Conservation (phyloP, 2,888 invertebrate species). For the Drosophila austrosaltans region DNA sequence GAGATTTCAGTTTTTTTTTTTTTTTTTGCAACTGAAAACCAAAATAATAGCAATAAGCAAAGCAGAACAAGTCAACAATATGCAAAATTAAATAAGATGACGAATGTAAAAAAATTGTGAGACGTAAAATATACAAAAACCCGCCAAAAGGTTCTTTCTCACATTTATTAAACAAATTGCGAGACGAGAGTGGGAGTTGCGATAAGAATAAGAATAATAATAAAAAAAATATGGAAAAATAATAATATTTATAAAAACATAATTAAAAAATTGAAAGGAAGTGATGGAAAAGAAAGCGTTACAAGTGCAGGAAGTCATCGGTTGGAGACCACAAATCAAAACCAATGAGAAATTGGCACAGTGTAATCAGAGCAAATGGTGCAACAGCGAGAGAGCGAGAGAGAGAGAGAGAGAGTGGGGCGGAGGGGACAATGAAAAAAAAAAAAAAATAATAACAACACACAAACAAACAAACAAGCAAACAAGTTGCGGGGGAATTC, state of each 20-base stretch:
- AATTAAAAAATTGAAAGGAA: slow-evolving; percentile 8
- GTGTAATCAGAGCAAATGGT: slow-evolving; percentile 26
- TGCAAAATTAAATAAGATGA: slow-evolving; percentile 78
- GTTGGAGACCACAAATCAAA: neutral
- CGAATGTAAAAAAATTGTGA: slow-evolving; percentile 33
- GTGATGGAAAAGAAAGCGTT: slow-evolving; percentile 15
- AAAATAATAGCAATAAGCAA: slow-evolving; percentile 30
- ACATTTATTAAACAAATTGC: slow-evolving; percentile 77
- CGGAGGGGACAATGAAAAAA: too few relatives aligned
- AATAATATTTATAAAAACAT: slow-evolving; percentile 10
- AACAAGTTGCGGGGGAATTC: slow-evolving; percentile 13
- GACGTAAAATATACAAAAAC: slow-evolving; percentile 39
- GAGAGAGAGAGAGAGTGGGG: too few relatives aligned
- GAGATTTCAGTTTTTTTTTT: neutral
- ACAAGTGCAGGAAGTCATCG: neutral
- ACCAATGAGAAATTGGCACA: slow-evolving; percentile 59
- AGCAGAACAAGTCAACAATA: slow-evolving; percentile 65
- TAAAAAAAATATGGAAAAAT: slow-evolving; percentile 18
- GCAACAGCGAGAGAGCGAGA: neutral
- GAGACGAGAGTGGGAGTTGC: slow-evolving; percentile 29
- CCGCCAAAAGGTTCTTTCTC: slow-evolving; percentile 55
- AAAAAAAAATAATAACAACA: slow-evolving; percentile 17
- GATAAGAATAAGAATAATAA: slow-evolving; percentile 51
- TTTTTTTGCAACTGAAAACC: neutral
- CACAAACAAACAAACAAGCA: slow-evolving; percentile 22